phyloP scores from a whole-genome alignment of 2,113 vertebrate genomes.

The Todiramphus saurophagus region DNA sequence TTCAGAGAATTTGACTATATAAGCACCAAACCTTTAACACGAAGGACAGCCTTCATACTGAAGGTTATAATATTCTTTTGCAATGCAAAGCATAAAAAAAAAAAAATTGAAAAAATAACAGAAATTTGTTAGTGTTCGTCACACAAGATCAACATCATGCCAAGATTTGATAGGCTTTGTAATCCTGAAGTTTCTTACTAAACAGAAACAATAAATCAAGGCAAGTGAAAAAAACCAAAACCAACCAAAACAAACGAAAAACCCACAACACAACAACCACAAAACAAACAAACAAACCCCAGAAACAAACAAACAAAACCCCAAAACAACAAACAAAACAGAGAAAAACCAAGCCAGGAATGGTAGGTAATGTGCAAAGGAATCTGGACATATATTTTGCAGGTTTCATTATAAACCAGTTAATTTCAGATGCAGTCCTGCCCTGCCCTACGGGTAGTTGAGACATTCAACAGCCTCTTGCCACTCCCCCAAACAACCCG shows the following conservation, averaged over 20 bases:
- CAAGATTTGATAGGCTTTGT: not conserved
- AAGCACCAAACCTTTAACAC: not conserved
- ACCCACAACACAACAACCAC: too few relatives aligned
- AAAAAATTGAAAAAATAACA: not conserved
- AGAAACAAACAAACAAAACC: too few relatives aligned
- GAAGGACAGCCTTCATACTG: not conserved
- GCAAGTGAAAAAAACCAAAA: not conserved
- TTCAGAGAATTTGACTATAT: not conserved
- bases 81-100: not conserved
- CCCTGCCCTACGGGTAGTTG: not conserved
- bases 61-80: not conserved
- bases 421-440: not conserved
- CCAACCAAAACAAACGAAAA: too few relatives aligned
- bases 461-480: not conserved
- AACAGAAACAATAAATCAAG: not conserved
- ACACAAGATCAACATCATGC: not conserved
- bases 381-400: not conserved
- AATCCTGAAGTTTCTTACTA: not conserved
- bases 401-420: not conserved
- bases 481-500: not conserved
- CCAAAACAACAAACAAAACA: too few relatives aligned
- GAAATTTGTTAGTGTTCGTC: not conserved
- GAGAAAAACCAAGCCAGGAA: rapidly evolving
- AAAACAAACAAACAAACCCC: too few relatives aligned
- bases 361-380: not conserved